phyloP scores from a whole-genome alignment of 2,888 invertebrate genomes.

The Apamea crenata region DNA sequence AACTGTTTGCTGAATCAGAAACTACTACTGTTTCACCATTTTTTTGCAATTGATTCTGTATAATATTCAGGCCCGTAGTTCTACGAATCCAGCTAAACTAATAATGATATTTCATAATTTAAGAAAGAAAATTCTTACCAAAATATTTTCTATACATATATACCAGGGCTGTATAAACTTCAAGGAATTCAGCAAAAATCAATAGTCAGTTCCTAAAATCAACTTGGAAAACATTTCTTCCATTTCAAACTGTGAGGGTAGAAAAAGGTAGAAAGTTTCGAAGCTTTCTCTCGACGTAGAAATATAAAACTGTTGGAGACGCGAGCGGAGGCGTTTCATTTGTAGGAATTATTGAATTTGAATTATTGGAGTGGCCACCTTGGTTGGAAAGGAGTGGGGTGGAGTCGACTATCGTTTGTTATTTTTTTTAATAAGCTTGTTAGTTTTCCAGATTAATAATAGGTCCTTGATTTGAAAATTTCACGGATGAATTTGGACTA shows the following conservation, averaged over 20 bases:
- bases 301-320: slow-evolving; percentile 76
- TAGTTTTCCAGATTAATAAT: background rate
- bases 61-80: background rate
- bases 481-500: background rate
- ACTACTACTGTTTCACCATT: background rate
- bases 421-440: background rate
- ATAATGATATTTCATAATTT: background rate
- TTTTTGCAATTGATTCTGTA: too few species aligned
- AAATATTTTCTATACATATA: background rate
- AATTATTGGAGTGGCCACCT: slow-evolving; percentile 83
- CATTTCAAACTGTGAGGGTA: slow-evolving; percentile 51
- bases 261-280: slow-evolving; percentile 54
- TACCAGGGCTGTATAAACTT: background rate
- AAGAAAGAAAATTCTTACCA: background rate
- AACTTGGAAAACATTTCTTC: slow-evolving; percentile 63
- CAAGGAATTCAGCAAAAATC: slow-evolving; percentile 24
- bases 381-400: slow-evolving; percentile 57
- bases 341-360: slow-evolving; percentile 87
- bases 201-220: slow-evolving; percentile 45
- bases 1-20: background rate
- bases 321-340: slow-evolving; percentile 79
- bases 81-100: background rate
- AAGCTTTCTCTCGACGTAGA: slow-evolving; percentile 60
- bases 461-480: background rate
- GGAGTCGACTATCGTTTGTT: slow-evolving; percentile 32